Evolutionary conservation across 2,888 invertebrate genomes (phyloP).

Genomic region (Galerucella pusilla): DNA sequence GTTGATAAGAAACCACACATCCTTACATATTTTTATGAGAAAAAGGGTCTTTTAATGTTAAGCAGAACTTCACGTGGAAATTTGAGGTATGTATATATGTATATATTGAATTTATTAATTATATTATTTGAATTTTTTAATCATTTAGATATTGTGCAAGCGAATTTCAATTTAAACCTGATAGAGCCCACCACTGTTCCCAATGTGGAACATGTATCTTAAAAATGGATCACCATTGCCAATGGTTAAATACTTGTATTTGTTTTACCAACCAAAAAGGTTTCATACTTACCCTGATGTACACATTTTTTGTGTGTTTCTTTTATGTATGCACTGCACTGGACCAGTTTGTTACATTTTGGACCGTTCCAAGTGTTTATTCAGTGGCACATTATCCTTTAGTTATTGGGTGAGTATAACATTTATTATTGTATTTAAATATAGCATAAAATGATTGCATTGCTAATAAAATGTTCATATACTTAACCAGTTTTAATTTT

Average conservation of each 20-base stretch:
- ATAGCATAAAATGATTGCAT: too few relatives aligned
- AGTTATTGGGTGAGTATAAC: constrained; percentile 17
- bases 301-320: constrained; percentile 45
- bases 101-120: neutral
- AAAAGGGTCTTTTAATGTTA: constrained; percentile 10
- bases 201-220: constrained; percentile 54
- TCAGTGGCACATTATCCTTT: neutral
- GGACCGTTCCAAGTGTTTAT: neutral
- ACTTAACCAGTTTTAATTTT: neutral
- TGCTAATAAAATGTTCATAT: neutral
- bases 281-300: constrained; percentile 53
- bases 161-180: constrained; percentile 57
- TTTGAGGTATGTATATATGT: constrained; percentile 9
- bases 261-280: constrained; percentile 55
- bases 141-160: constrained; percentile 51
- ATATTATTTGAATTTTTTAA: neutral
- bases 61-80: constrained; percentile 19
- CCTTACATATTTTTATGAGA: constrained; percentile 22
- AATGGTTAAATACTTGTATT: constrained; percentile 57
- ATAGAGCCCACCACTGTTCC: constrained; percentile 57
- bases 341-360: constrained; percentile 6
- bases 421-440: neutral
- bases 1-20: constrained; percentile 17
- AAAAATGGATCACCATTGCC: constrained; percentile 60
- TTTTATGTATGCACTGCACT: constrained; percentile 42